These are phyloP conservation scores for Gephyroberyx darwinii DNA, from an alignment of 2,797 vertebrate genomes.

Conservation along the genomic window DNA sequence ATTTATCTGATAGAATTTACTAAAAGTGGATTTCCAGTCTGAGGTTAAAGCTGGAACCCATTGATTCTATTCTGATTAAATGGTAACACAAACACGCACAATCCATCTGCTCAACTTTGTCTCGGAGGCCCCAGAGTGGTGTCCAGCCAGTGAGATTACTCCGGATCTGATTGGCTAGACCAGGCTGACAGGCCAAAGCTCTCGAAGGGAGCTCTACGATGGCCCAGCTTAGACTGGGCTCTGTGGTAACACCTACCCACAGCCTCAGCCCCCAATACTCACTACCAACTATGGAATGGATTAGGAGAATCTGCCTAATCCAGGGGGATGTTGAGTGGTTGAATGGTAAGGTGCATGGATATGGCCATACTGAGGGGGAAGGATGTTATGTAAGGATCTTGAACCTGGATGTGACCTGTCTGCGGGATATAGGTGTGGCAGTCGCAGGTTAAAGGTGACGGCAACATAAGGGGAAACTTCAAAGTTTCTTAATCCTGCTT, in stretches of 20 bases:
- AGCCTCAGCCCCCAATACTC: constrained; percentile 32
- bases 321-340: not conserved
- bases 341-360: not conserved
- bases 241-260: constrained; percentile 49
- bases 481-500: not conserved
- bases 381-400: constrained; percentile 1
- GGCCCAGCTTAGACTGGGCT: constrained; percentile 41
- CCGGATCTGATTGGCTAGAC: constrained; percentile 50
- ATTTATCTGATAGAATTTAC: constrained; percentile 15
- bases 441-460: not conserved
- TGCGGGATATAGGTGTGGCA: not conserved
- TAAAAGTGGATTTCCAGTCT: constrained; percentile 10
- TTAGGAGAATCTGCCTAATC: constrained; percentile 15
- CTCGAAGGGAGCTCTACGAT: constrained; percentile 45
- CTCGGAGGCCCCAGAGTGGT: constrained; percentile 11
- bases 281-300: constrained; percentile 38
- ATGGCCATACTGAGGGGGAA: not conserved
- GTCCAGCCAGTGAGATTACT: constrained; percentile 31
- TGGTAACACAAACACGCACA: not conserved
- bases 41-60: not conserved
- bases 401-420: constrained; percentile 3
- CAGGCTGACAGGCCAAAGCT: constrained; percentile 46
- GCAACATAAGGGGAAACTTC: not conserved
- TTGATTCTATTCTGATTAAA: constrained; percentile 10
- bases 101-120: constrained; percentile 36